Evolutionary conservation across 1,140 invertebrate genomes (phyloP).

Genomic region (Macrocentrus cingulum): DNA sequence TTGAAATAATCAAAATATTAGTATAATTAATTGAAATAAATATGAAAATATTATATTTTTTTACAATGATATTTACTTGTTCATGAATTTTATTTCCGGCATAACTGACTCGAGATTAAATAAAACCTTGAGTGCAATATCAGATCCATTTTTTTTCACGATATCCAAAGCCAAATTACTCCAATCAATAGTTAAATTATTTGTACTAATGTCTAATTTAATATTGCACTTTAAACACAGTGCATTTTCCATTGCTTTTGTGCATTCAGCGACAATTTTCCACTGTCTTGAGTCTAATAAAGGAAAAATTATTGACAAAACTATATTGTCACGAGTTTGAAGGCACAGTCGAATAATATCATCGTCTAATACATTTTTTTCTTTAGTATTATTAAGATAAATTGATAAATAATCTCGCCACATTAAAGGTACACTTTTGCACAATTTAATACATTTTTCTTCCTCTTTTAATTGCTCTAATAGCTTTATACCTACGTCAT

Average conservation of each 20-base stretch:
- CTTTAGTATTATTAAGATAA: slow-evolving; percentile 34
- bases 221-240: slow-evolving; percentile 46
- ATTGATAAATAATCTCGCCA: slow-evolving; percentile 54
- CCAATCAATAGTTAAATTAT: slow-evolving; percentile 42
- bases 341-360: slow-evolving; percentile 40
- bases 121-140: slow-evolving; percentile 42
- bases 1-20: slow-evolving; percentile 38
- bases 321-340: slow-evolving; percentile 42
- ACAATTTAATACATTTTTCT: slow-evolving; percentile 46
- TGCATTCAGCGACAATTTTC: slow-evolving; percentile 32
- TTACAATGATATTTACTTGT: slow-evolving; percentile 39
- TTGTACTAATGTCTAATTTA: not conserved
- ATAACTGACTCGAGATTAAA: slow-evolving; percentile 39
- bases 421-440: slow-evolving; percentile 63
- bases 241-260: slow-evolving; percentile 37
- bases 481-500: slow-evolving; percentile 39
- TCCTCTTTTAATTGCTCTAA: slow-evolving; percentile 35
- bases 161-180: slow-evolving; percentile 40
- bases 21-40: slow-evolving; percentile 1
- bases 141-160: slow-evolving; percentile 42
- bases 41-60: too few species aligned
- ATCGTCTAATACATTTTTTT: slow-evolving; percentile 25
- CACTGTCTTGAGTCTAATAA: slow-evolving; percentile 41
- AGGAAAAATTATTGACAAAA: slow-evolving; percentile 42
- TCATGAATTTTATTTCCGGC: slow-evolving; percentile 41